These are phyloP conservation scores for Andrena bucephala DNA, from an alignment of 2,888 invertebrate genomes.

Conservation along the genomic window DNA sequence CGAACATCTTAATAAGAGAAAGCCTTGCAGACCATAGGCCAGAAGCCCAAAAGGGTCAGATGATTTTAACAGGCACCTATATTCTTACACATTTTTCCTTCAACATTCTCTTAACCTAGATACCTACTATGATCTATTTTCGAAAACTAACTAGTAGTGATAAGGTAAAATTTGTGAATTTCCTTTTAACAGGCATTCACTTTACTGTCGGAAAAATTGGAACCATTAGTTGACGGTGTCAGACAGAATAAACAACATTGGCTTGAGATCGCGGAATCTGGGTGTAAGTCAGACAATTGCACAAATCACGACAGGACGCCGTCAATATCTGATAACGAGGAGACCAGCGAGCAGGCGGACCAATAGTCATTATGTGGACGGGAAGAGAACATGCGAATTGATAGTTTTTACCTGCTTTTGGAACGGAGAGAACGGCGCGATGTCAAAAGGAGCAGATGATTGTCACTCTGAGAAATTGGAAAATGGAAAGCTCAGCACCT, in stretches of 20 bases:
- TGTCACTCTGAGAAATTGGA: slow-evolving; percentile 18
- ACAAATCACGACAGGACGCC: slow-evolving; percentile 82
- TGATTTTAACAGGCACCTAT: too few relatives aligned
- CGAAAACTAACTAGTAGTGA: neutral
- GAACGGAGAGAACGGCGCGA: neutral
- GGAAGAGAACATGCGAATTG: neutral
- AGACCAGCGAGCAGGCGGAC: slow-evolving; percentile 72
- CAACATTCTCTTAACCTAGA: too few relatives aligned
- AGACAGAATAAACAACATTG: slow-evolving; percentile 93
- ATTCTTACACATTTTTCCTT: too few relatives aligned
- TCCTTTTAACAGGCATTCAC: slow-evolving; percentile 90
- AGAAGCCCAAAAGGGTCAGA: neutral
- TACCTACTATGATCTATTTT: too few relatives aligned
- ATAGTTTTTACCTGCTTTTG: slow-evolving; percentile 15
- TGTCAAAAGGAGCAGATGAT: slow-evolving; percentile 18
- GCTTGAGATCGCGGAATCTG: slow-evolving; percentile 89
- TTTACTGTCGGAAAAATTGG: slow-evolving; percentile 91
- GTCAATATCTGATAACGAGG: slow-evolving; percentile 72
- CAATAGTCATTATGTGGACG: slow-evolving; percentile 63
- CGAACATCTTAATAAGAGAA: too few relatives aligned
- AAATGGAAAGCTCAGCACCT: slow-evolving; percentile 25
- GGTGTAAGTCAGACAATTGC: slow-evolving; percentile 76
- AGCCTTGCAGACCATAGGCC: too few relatives aligned
- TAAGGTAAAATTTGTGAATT: neutral
- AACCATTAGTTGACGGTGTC: slow-evolving; percentile 93